A percentile compares a stretch with the other conserved stretches of the same genome.
Evolutionary conservation across 2,797 vertebrate genomes (phyloP).

Genomic region (Epinephelus awoara): DNA sequence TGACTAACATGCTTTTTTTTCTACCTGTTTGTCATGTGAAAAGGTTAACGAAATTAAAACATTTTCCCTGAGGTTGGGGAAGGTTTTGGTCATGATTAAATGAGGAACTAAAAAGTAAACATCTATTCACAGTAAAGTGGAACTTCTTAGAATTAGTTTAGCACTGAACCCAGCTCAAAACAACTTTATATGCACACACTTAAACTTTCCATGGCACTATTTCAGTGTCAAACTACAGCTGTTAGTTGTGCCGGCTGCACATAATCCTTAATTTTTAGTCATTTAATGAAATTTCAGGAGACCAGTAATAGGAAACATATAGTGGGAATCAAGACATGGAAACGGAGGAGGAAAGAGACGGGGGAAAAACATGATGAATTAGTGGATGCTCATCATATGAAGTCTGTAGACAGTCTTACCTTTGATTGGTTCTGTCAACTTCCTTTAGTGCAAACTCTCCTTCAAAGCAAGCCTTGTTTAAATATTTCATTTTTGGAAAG

Average conservation of each 20-base stretch:
- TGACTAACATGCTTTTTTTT: background rate
- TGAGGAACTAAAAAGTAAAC: constrained; percentile 50
- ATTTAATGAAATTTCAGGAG: constrained; percentile 49
- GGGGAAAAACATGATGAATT: constrained; percentile 21
- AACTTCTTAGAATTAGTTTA: constrained; percentile 20
- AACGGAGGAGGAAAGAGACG: background rate
- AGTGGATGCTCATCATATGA: constrained; percentile 20
- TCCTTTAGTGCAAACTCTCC: background rate
- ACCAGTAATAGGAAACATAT: constrained; percentile 23
- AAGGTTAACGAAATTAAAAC: constrained; percentile 14
- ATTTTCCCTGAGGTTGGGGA: constrained; percentile 25
- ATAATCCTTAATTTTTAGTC: constrained; percentile 50
- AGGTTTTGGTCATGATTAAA: constrained; percentile 33
- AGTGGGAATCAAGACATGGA: constrained; percentile 23
- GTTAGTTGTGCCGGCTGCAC: constrained; percentile 35
- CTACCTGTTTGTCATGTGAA: constrained; percentile 2
- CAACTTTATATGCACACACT: constrained; percentile 18
- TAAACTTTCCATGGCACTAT: constrained; percentile 54
- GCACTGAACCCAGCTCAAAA: constrained; percentile 1
- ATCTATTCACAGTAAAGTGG: constrained; percentile 36
- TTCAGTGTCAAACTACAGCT: constrained; percentile 53
- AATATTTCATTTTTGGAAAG: background rate
- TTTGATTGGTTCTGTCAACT: constrained; percentile 23
- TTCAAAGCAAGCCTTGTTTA: constrained; percentile 3
- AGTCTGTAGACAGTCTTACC: background rate